phyloP scores from a whole-genome alignment of 2,888 invertebrate genomes.

The Cremastinae sp. region DNA sequence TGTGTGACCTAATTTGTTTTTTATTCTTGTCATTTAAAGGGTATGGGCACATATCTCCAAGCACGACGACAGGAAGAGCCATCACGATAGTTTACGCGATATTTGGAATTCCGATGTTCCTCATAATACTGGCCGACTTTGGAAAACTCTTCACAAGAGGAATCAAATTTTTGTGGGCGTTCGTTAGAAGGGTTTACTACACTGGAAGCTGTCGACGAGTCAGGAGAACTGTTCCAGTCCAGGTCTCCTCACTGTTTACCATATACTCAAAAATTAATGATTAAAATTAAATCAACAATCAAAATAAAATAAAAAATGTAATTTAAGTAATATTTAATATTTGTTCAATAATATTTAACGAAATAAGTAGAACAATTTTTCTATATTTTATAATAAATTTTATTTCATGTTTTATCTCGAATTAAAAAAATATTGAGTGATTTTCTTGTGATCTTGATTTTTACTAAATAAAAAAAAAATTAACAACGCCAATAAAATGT shows the following conservation, averaged over 20 bases:
- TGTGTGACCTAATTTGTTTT: not conserved
- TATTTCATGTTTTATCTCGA: too few species aligned
- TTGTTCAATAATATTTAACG: too few species aligned
- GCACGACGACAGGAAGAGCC: conserved; percentile 91
- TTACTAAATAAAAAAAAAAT: not conserved
- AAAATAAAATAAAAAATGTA: too few species aligned
- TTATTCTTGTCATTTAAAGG: conserved; percentile 83
- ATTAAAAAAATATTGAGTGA: too few species aligned
- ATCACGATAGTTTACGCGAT: conserved; percentile 96
- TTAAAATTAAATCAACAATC: conserved; percentile 29
- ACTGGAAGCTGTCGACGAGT: conserved; percentile 91
- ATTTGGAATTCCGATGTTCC: conserved; percentile 96
- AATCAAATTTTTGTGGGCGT: conserved; percentile 95
- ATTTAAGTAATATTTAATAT: too few species aligned
- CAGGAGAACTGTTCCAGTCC: conserved; percentile 87
- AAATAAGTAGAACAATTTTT: too few species aligned
- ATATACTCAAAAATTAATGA: not conserved
- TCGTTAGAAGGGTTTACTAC: conserved; percentile 90
- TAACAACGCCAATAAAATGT: not conserved
- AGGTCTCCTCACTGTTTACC: conserved; percentile 80
- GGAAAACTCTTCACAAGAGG: conserved; percentile 93
- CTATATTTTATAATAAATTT: too few species aligned
- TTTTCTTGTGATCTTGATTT: too few species aligned
- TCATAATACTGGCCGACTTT: conserved; percentile 96
- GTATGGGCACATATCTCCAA: conserved; percentile 97